phyloP scores from a whole-genome alignment of 2,113 vertebrate species.

The Gila orcuttii region DNA sequence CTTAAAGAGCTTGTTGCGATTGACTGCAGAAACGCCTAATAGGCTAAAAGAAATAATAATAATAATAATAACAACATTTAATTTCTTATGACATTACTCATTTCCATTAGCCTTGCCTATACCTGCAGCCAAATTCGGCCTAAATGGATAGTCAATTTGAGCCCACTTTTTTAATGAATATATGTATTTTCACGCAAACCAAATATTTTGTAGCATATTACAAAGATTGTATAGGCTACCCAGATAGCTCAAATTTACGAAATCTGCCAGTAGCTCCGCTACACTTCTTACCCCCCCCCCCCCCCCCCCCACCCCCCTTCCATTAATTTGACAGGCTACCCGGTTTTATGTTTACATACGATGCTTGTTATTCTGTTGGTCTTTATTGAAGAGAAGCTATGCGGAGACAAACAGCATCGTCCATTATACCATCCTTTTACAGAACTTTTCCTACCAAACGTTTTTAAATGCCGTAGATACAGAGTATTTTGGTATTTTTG shows the following conservation, averaged over 20 bases:
- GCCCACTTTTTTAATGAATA: not conserved
- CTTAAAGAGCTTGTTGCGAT: not conserved
- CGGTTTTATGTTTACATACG: not conserved
- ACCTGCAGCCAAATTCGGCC: not conserved
- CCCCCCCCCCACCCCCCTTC: too few species aligned
- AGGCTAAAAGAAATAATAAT: too few species aligned
- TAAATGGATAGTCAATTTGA: not conserved
- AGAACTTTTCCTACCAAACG: not conserved
- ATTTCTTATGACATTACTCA: not conserved
- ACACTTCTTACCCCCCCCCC: not conserved
- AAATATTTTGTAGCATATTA: slow-evolving; percentile 9
- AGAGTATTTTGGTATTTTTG: slow-evolving; percentile 18
- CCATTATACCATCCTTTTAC: not conserved
- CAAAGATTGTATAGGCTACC: slow-evolving; percentile 7
- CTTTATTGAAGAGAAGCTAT: not conserved
- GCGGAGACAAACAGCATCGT: not conserved
- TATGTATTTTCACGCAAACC: slow-evolving; percentile 22
- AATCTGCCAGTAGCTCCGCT: not conserved
- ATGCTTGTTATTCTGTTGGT: not conserved
- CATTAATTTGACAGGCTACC: not conserved
- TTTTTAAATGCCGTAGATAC: not conserved
- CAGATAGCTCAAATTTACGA: not conserved
- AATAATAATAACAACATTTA: not conserved
- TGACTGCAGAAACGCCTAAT: not conserved
- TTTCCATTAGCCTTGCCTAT: not conserved